Evolutionary conservation across 1,140 invertebrate genomes (phyloP), one percentile per base, ranked within the genome.

Genomic region (Calliopsis andreniformis): DNA sequence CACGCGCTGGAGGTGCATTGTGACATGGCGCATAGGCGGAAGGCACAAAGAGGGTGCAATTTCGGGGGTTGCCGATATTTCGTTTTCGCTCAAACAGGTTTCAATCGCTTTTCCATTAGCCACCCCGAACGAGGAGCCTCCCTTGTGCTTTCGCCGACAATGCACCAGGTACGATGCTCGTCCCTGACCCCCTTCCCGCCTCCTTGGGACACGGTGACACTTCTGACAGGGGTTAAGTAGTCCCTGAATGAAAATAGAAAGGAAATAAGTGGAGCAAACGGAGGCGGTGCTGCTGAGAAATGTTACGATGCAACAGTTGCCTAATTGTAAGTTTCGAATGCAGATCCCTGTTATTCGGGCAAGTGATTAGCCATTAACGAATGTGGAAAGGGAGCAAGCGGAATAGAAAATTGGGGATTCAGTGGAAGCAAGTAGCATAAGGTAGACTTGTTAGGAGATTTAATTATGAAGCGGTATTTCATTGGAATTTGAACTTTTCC

Each of bases 101-200:
- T 89, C 88, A 89, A 90, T 89, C 89, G 90, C 81, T 88, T 87
- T 70, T 83, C 80, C 80, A 87, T 87, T 89, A 87, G 86, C 66
- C 51, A 25, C 25, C 56, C 67, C 66, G 55, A 66, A 5, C 3
- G 64, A 68, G 82, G 81, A 80, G 78, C 79, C 66, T 77, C 47
- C 80, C 55, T 59, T 76, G 58, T 76, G 35, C 51, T 68, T 62
- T 68, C 73, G 67, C 69, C 79, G 67, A 88, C 87, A 89, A 88
- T 89, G 71, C 79, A 53, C 53, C 70, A 72, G 71, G 78, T 77
- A 82, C 59, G 76, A 55, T 80, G 67, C 55, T 56, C 70, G 66
- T 69, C 71, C 55, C 55, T 58, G 68, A 66, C 67, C 71, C 55
- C 49, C 68, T 72, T 47, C 42, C 73, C 71, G 76, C 72, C 51